Evolutionary conservation across 2,888 invertebrate genomes (phyloP), one percentile per base, ranked within the genome.

Genomic region (Drosophila quasianomalipes): DNA sequence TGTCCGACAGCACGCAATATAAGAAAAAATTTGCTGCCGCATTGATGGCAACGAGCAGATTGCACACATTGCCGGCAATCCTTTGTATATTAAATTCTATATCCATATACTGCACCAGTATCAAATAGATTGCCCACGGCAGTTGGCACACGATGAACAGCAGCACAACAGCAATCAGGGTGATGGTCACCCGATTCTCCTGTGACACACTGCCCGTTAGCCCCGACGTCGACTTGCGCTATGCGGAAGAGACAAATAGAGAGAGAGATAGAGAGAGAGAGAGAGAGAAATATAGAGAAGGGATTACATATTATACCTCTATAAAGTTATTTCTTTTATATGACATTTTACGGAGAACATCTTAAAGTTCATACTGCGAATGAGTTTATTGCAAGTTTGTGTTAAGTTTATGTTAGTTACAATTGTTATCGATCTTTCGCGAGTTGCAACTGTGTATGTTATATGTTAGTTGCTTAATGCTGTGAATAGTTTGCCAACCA

Each of bases 1-100:
- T 96, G 90, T 96, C 96, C 78, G 96, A 96, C 91, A 97, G 95
- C 54, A 96, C 95, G 83, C 96, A 96, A 92, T 97, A 97, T 71
- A 97, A 94, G 81, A 97, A 94, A 93, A 97, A 97, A 93, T 97
- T 97, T 58, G 95, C 95, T 0, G 97, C 95, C 10, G 96, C 96
- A 93, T 97, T 97, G 67, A 97, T 93, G 68, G 95, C 95, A 30
- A 96, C 94, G 67, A 97, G 93, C 54, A 96, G 94, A 92, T 97
- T 97, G 91, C 95, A 96, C 53, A 97, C 94, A 93, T 96, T 96
- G 30, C 96, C 96, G n/a, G 96, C 93, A 58, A 95, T 95, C 89
- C 83, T 70, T 68, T 82, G 83, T 6, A 86, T 73, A 55, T 89
- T 87, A 4, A 4, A 1, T 31, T 91, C 91, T 37, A 92, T 85